phyloP scores from a whole-genome alignment of 2,113 vertebrate species.

The Psammodynastes pulverulentus region DNA sequence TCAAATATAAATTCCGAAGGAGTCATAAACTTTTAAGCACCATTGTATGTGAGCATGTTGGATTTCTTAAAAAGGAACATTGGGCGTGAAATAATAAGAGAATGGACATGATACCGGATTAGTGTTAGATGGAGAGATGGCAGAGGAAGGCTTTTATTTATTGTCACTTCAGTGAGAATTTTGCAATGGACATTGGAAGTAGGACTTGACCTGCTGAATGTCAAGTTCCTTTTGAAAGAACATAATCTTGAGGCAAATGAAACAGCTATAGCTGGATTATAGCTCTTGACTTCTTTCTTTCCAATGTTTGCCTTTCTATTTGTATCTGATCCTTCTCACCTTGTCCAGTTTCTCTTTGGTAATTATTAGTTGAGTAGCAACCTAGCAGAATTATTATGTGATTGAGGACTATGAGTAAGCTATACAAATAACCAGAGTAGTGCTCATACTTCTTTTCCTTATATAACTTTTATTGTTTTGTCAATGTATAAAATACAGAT shows the following conservation, averaged over 20 bases:
- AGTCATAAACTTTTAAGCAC: neutral
- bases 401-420: neutral
- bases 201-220: neutral
- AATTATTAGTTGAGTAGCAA: neutral
- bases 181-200: neutral
- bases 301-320: neutral
- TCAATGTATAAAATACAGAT: too few species aligned
- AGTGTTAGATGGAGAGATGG: neutral
- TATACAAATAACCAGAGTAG: neutral
- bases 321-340: conserved; percentile 12
- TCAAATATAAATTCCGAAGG: neutral
- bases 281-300: neutral
- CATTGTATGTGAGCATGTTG: neutral
- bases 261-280: neutral
- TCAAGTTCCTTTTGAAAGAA: neutral
- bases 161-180: neutral
- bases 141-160: neutral
- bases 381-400: neutral
- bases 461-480: too few species aligned
- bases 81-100: neutral
- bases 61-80: neutral
- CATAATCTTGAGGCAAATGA: neutral
- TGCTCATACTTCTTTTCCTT: neutral
- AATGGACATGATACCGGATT: too few species aligned
- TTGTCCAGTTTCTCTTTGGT: neutral